A percentile compares a stretch with the other conserved stretches of the same genome.
These are phyloP conservation scores for Sebastes fasciatus DNA, from an alignment of 2,113 vertebrate species.

Conservation along the genomic window DNA sequence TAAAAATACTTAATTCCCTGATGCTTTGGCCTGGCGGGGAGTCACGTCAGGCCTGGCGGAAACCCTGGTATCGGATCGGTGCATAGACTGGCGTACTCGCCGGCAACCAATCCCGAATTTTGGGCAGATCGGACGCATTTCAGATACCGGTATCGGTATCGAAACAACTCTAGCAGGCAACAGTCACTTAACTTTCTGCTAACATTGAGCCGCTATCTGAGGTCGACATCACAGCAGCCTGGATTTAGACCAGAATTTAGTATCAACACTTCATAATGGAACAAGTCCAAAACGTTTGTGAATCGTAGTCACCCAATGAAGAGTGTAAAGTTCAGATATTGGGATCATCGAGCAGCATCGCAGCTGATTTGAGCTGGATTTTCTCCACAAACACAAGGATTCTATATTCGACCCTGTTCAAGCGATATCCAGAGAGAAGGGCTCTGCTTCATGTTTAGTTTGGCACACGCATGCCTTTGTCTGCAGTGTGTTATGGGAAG, in stretches of 20 bases:
- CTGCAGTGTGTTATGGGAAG: slow-evolving; percentile 62
- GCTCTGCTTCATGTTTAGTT: slow-evolving; percentile 64
- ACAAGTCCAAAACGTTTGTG: neutral
- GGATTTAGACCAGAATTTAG: neutral
- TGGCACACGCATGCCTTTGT: slow-evolving; percentile 70
- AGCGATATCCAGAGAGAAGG: slow-evolving; percentile 5
- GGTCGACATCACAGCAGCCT: neutral
- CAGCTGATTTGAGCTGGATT: neutral
- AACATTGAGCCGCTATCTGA: neutral
- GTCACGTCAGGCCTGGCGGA: too few relatives aligned
- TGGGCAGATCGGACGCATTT: too few relatives aligned
- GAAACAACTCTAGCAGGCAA: neutral
- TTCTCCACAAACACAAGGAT: neutral
- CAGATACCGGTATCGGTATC: too few relatives aligned
- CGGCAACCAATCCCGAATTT: too few relatives aligned
- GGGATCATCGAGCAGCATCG: neutral
- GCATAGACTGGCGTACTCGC: too few relatives aligned
- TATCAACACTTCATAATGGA: neutral
- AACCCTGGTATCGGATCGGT: too few relatives aligned
- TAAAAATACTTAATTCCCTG: too few relatives aligned
- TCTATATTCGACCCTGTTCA: neutral
- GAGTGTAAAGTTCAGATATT: neutral
- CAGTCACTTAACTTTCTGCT: slow-evolving; percentile 18
- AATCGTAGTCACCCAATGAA: neutral
- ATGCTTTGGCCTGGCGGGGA: too few relatives aligned